These are phyloP conservation scores for Vidua macroura DNA, from an alignment of 2,113 vertebrate species.

Conservation along the genomic window DNA sequence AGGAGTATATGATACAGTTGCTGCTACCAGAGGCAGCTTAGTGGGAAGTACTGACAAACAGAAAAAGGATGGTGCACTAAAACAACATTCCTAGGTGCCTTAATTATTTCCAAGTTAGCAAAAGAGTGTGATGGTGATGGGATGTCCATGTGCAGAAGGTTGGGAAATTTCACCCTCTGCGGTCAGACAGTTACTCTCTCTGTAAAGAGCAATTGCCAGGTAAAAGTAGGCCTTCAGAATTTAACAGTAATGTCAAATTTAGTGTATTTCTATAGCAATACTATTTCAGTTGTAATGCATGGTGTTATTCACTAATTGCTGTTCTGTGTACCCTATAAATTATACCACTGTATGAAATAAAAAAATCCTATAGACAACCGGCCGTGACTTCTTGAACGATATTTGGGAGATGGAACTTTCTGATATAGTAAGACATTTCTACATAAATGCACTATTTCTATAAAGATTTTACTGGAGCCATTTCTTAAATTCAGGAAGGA, in stretches of 20 bases:
- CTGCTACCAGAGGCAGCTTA: constrained; percentile 35
- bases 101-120: constrained; percentile 37
- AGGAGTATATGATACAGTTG: neutral
- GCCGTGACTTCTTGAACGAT: neutral
- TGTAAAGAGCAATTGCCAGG: neutral
- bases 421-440: neutral
- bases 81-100: neutral
- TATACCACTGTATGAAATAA: neutral
- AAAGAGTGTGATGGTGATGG: neutral
- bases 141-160: neutral
- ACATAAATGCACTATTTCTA: neutral
- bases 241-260: neutral
- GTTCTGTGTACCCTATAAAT: neutral
- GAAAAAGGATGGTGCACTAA: constrained; percentile 31
- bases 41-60: constrained; percentile 29
- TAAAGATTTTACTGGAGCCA: neutral
- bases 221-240: neutral
- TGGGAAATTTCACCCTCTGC: neutral
- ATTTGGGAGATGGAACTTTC: neutral
- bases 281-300: neutral
- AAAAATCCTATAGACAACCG: neutral
- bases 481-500: neutral
- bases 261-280: neutral
- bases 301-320: neutral
- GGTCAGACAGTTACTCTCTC: neutral